These are phyloP conservation scores for Clupea harengus DNA, from an alignment of 2,113 vertebrate genomes.

Conservation along the genomic window DNA sequence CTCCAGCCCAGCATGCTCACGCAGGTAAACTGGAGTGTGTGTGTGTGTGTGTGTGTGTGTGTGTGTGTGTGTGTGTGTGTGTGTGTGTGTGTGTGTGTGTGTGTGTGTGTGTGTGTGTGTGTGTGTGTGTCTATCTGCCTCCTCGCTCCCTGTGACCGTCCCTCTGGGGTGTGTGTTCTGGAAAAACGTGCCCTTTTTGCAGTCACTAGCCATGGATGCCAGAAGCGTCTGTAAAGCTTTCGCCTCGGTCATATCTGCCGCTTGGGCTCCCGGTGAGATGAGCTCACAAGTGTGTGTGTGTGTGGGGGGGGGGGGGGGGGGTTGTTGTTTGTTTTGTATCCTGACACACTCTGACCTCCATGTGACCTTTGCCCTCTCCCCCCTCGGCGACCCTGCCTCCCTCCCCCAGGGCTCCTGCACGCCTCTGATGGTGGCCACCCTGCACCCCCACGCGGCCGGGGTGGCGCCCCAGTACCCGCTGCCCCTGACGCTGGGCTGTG, in stretches of 20 bases:
- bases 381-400: conserved; percentile 56
- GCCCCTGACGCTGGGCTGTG: conserved; percentile 92
- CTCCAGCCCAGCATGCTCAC: conserved; percentile 93
- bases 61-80: neutral
- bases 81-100: neutral
- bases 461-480: conserved; percentile 97
- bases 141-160: neutral
- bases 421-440: conserved; percentile 99
- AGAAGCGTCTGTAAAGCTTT: neutral
- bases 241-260: neutral
- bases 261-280: neutral
- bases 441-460: conserved; percentile 96
- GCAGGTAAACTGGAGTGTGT: conserved; percentile 76
- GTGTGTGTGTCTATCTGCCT: neutral
- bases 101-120: neutral
- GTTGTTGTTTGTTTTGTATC: neutral
- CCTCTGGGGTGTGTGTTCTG: neutral
- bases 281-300: neutral
- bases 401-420: conserved; percentile 94
- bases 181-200: neutral
- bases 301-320: no score
- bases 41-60: neutral
- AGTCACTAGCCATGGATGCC: neutral
- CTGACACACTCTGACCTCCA: conserved; percentile 52
- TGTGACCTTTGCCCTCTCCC: conserved; percentile 56